These are phyloP conservation scores for Sus cebifrons DNA, from an alignment of 2,797 vertebrate genomes.

Conservation along the genomic window DNA sequence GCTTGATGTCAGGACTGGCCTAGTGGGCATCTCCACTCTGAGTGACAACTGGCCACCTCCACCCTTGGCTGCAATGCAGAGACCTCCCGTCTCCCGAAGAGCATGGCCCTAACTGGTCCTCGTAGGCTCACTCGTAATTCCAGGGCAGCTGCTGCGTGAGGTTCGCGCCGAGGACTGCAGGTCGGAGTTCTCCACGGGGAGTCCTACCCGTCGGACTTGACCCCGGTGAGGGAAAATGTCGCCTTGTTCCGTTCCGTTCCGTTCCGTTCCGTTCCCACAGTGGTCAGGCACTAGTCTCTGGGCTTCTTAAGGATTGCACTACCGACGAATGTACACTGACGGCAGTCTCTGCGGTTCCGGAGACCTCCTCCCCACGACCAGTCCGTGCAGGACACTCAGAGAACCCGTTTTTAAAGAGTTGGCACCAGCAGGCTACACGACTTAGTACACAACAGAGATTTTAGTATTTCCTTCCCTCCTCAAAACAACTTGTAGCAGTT, in stretches of 20 bases:
- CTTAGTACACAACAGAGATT: constrained; percentile 72
- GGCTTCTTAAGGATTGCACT: constrained; percentile 92
- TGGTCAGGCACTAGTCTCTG: constrained; percentile 91
- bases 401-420: constrained; percentile 80
- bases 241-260: constrained; percentile 73
- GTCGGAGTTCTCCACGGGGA: constrained; percentile 81
- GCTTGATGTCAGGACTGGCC: constrained; percentile 86
- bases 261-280: constrained; percentile 87
- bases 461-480: constrained; percentile 84
- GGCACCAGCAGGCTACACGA: constrained; percentile 89
- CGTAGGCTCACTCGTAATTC: constrained; percentile 85
- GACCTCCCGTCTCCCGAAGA: constrained; percentile 82
- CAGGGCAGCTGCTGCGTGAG: constrained; percentile 88
- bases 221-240: constrained; percentile 88
- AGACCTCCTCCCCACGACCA: constrained; percentile 86
- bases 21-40: constrained; percentile 61
- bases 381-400: constrained; percentile 87
- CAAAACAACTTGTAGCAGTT: constrained; percentile 84
- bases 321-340: constrained; percentile 90
- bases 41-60: constrained; percentile 81
- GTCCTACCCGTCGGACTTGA: constrained; percentile 81
- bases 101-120: constrained; percentile 83
- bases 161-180: constrained; percentile 81
- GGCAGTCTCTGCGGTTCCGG: constrained; percentile 88
- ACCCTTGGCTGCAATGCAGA: constrained; percentile 74